These are phyloP conservation scores for Phenacoccus solenopsis DNA, from an alignment of 1,140 invertebrate genomes.

Conservation along the genomic window DNA sequence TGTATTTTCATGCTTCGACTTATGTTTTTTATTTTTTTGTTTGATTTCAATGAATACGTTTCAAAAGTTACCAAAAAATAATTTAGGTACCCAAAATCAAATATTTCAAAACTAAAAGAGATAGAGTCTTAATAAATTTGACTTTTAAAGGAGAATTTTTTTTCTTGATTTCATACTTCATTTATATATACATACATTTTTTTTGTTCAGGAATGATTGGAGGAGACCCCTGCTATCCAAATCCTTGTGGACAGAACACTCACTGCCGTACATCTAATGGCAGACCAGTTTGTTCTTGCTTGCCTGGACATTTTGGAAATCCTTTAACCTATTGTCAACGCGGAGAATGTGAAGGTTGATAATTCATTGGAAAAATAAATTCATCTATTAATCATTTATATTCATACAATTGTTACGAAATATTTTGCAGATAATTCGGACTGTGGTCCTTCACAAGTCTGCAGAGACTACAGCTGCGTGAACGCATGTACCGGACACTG, in stretches of 20 bases:
- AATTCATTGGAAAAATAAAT: not conserved
- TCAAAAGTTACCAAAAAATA: not conserved
- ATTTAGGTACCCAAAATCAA: not conserved
- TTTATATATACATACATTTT: no score
- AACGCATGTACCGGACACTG: conserved; percentile 36
- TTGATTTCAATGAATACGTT: no score
- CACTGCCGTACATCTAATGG: conserved; percentile 37
- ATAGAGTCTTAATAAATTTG: not conserved
- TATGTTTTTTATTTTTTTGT: no score
- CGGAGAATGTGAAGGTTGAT: conserved; percentile 41
- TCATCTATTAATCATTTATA: not conserved
- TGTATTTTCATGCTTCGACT: no score
- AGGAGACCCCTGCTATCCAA: conserved; percentile 32
- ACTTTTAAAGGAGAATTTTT: no score
- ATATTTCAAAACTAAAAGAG: not conserved
- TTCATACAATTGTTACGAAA: not conserved
- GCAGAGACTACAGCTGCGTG: conserved; percentile 37
- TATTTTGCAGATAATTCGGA: conserved; percentile 32
- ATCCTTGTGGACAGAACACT: conserved; percentile 40
- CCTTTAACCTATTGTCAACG: conserved; percentile 39
- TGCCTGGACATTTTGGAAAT: conserved; percentile 46
- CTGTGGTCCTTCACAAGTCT: conserved; percentile 36
- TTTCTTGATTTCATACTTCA: no score
- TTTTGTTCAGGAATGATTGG: not conserved
- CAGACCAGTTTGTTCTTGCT: conserved; percentile 43